These are phyloP conservation scores for Anoplius nigerrimus DNA, from an alignment of 2,888 invertebrate species.

Conservation along the genomic window DNA sequence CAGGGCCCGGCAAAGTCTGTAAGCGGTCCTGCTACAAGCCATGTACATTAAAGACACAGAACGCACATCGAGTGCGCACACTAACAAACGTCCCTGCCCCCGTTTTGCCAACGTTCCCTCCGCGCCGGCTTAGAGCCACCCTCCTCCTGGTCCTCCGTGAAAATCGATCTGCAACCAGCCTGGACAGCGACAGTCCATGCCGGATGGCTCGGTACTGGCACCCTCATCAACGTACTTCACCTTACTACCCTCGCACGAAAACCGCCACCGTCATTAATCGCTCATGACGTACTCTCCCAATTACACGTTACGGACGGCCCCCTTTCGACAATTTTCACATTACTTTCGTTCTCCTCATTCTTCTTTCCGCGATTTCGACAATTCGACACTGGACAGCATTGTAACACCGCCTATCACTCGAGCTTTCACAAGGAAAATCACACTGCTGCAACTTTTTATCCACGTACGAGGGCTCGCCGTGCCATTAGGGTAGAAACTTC, in stretches of 20 bases:
- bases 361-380: neutral
- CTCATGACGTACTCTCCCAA: too few relatives aligned
- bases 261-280: slow-evolving; percentile 46
- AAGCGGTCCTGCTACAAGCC: too few relatives aligned
- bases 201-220: slow-evolving; percentile 31
- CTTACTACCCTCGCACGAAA: slow-evolving; percentile 33
- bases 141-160: slow-evolving; percentile 37
- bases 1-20: too few relatives aligned
- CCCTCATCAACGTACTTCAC: slow-evolving; percentile 24
- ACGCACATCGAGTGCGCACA: slow-evolving; percentile 14
- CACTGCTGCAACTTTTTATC: too few relatives aligned
- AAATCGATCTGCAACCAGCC: slow-evolving; percentile 56
- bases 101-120: slow-evolving; percentile 28
- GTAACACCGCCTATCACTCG: too few relatives aligned
- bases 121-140: slow-evolving; percentile 6
- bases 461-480: too few relatives aligned
- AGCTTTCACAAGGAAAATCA: too few relatives aligned
- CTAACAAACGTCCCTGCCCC: slow-evolving; percentile 29
- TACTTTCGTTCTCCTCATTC: slow-evolving; percentile 6
- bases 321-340: neutral
- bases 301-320: slow-evolving; percentile 17
- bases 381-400: too few relatives aligned
- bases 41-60: too few relatives aligned
- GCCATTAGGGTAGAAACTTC: too few relatives aligned
- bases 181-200: slow-evolving; percentile 40